These are phyloP conservation scores for Drosophila ambigua DNA, from an alignment of 1,140 invertebrate genomes.

Conservation along the genomic window DNA sequence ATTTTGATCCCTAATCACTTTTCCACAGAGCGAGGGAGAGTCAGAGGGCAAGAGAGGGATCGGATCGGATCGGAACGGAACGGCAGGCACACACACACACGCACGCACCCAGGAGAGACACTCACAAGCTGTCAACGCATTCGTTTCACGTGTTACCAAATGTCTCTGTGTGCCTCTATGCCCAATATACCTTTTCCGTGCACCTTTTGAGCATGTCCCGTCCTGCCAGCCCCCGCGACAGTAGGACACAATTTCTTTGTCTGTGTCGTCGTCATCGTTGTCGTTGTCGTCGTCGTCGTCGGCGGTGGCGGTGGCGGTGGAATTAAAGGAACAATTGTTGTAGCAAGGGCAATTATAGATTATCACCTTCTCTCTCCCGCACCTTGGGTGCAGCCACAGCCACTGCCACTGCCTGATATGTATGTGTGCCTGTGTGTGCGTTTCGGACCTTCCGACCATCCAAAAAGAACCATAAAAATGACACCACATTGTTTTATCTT, in stretches of 20 bases:
- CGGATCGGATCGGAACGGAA: not conserved
- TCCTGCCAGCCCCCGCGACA: constrained; percentile 45
- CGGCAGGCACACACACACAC: constrained; percentile 22
- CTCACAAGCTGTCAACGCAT: constrained; percentile 76
- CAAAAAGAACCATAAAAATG: constrained; percentile 74
- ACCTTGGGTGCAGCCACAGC: constrained; percentile 14
- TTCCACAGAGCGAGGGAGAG: constrained; percentile 12
- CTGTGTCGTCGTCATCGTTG: constrained; percentile 16
- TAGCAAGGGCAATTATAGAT: constrained; percentile 77
- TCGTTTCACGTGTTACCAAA: constrained; percentile 77
- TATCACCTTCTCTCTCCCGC: constrained; percentile 59
- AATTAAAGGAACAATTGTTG: constrained; percentile 77
- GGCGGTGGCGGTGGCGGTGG: constrained; percentile 40
- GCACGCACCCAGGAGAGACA: constrained; percentile 31
- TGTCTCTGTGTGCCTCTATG: constrained; percentile 24
- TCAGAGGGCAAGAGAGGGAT: not conserved
- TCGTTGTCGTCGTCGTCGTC: constrained; percentile 23
- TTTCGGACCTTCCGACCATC: constrained; percentile 25
- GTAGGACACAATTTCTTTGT: constrained; percentile 56
- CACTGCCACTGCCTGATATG: not conserved
- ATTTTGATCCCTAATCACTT: constrained; percentile 80
- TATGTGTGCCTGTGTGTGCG: constrained; percentile 3
- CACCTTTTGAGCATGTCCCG: constrained; percentile 1
- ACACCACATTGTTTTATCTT: constrained; percentile 82
- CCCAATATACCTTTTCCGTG: not conserved